Conservation (phyloP, 2,888 invertebrate species). For the Rhopalosiphum nymphaeae region DNA sequence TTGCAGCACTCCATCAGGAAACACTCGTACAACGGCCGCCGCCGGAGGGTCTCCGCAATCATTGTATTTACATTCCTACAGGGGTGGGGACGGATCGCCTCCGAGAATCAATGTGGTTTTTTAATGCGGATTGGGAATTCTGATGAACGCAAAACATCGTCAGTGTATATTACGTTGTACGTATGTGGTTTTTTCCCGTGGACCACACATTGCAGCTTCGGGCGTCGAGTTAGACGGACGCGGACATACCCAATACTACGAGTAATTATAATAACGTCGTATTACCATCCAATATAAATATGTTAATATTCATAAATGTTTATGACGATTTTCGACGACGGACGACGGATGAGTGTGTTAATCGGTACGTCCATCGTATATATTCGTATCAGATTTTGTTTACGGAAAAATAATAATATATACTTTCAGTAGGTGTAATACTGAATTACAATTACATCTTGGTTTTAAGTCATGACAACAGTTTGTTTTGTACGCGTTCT, state of each 20-base stretch:
- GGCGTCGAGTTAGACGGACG: neutral
- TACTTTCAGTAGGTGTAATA: neutral
- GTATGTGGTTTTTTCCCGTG: neutral
- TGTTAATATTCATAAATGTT: neutral
- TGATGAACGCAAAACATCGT: neutral
- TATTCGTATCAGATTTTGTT: neutral
- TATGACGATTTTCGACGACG: neutral
- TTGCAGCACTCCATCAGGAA: constrained; percentile 4
- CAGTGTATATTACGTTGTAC: neutral
- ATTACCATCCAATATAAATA: neutral
- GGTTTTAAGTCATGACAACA: neutral
- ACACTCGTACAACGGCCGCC: neutral
- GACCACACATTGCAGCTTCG: neutral
- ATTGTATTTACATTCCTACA: neutral
- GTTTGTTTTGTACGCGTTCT: neutral
- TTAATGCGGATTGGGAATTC: neutral
- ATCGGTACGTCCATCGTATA: neutral
- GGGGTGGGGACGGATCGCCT: constrained; percentile 1
- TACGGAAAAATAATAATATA: neutral
- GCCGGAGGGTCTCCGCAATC: neutral
- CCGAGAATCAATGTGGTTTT: neutral
- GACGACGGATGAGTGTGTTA: neutral
- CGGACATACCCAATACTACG: neutral
- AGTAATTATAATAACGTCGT: neutral
- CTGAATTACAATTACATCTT: neutral